A percentile compares a stretch with the other conserved stretches of the same genome.
Evolutionary conservation across 2,113 vertebrate species (phyloP).

Genomic region (Cyprinus carpio): DNA sequence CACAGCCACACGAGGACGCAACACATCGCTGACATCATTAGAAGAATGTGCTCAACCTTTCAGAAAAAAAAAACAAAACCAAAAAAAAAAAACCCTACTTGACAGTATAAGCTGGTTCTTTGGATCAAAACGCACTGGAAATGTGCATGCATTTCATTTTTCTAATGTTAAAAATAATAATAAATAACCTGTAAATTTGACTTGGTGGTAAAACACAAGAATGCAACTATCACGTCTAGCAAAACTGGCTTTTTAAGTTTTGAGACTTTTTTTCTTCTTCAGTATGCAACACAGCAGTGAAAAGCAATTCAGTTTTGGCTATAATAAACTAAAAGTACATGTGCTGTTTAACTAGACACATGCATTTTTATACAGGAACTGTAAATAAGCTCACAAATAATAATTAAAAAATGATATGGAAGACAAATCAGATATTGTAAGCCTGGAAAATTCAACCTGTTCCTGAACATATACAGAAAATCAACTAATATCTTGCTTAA

Average conservation of each 20-base stretch:
- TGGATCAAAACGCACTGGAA: background rate
- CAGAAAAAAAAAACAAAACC: too few relatives aligned
- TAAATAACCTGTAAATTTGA: background rate
- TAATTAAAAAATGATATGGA: too few relatives aligned
- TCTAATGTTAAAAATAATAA: background rate
- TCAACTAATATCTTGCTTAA: background rate
- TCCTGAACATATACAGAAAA: background rate
- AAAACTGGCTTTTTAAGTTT: too few relatives aligned
- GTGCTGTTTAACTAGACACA: background rate
- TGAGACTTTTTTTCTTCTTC: background rate
- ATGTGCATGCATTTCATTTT: background rate
- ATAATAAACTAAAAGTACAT: background rate
- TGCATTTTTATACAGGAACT: background rate
- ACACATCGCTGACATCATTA: too few relatives aligned
- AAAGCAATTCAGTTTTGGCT: background rate
- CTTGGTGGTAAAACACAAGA: background rate
- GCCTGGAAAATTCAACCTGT: too few relatives aligned
- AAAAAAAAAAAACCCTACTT: too few relatives aligned
- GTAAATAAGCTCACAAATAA: background rate
- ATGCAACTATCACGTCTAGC: too few relatives aligned
- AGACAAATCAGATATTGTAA: too few relatives aligned
- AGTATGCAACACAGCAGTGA: background rate
- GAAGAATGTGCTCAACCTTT: too few relatives aligned
- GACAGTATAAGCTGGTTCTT: background rate
- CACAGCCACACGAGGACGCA: too few relatives aligned